Evolutionary conservation across 2,113 vertebrate species (phyloP), one percentile per base, ranked within the genome.

Genomic region (Prietella phreatophila): DNA sequence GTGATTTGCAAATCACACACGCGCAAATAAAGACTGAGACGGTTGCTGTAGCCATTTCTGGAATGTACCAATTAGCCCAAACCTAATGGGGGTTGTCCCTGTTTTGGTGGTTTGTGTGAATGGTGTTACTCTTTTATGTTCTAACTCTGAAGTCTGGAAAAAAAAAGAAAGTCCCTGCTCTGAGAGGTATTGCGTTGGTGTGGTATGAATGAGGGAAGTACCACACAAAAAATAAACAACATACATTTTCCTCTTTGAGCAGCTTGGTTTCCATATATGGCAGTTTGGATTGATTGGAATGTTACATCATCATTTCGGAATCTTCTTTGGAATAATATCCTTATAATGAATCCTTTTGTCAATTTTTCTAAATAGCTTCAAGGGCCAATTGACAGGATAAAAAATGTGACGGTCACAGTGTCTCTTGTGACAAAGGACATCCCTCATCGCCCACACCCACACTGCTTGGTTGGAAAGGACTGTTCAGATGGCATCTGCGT

Each of bases 391-490:
- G 91, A 95, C 0, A 71, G 89, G 0, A 91, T 97, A 69, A 95
- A 96, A 22, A 96, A 94, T 86, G 96, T 96, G 84, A 95, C 91
- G 39, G 94, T 99, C 89, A 97, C 95, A 0, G 96, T 96, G 0
- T 99, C 97, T 47, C 91, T 98, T 92, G 97, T 99, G 87, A 98
- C 97, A 93, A 99, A 97, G 92, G 98, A 99, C 85, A 94, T 94
- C 89, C 98, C 98, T 0, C 92, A 97, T 89, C 95, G 97, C 0
- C 96, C 98, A 22, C 98, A 99, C 92, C 98, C 98, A 0, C 98
- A 98, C 88, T 96, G 97, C 83, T 95, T 99, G 0, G 98, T 99
- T 93, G 98, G 98, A 88, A 99, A 98, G 91, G 97, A 99, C 91
- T 99, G 98, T 85, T 91, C 92, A 0, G 92, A 95, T 0, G 94